A percentile compares a stretch with the other conserved stretches of the same genome.
These are phyloP conservation scores for Desoria tigrina DNA, from an alignment of 2,888 invertebrate genomes.

Conservation along the genomic window DNA sequence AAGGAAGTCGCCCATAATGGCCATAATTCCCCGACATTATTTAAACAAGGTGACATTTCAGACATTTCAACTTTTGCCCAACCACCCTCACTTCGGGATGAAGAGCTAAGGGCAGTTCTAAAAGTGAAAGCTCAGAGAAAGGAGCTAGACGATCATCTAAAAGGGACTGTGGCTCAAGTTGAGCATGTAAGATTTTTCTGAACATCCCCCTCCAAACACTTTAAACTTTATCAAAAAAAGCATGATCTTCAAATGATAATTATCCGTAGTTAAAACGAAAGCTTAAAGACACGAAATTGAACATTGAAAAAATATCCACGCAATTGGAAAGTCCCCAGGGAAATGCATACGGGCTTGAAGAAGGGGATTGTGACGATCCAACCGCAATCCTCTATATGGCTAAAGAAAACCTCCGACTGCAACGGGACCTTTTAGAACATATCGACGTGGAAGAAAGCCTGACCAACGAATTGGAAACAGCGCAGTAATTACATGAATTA, in stretches of 20 bases:
- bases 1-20: neutral
- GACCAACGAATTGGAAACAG: slow-evolving; percentile 27
- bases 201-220: neutral
- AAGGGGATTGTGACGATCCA: slow-evolving; percentile 8
- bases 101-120: neutral
- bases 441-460: slow-evolving; percentile 30
- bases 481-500: slow-evolving; percentile 22
- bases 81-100: neutral
- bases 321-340: neutral
- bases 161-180: slow-evolving; percentile 23
- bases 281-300: slow-evolving; percentile 18
- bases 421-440: slow-evolving; percentile 27
- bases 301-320: slow-evolving; percentile 24
- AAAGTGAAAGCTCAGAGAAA: neutral
- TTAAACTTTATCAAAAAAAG: too few species aligned
- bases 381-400: slow-evolving; percentile 2
- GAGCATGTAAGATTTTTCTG: slow-evolving; percentile 23
- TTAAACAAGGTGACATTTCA: neutral
- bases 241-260: too few species aligned
- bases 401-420: slow-evolving; percentile 17
- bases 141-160: slow-evolving; percentile 11
- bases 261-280: slow-evolving; percentile 31
- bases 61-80: neutral
- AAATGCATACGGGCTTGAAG: neutral
- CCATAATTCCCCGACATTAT: neutral